These are phyloP conservation scores for Phainopepla nitens DNA, from an alignment of 2,113 vertebrate species.

Conservation along the genomic window DNA sequence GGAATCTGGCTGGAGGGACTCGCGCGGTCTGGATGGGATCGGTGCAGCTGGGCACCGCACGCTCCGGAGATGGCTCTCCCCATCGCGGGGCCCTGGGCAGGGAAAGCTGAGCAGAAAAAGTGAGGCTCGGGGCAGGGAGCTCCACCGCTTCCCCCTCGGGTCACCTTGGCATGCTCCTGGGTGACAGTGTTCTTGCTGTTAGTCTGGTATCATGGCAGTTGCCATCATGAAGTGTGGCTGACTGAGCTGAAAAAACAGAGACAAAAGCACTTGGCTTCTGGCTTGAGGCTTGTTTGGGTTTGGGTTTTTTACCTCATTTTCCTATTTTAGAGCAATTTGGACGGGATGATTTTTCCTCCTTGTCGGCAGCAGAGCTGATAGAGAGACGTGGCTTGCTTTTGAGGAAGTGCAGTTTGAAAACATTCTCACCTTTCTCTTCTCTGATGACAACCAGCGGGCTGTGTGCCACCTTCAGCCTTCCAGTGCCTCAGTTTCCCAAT, in stretches of 20 bases:
- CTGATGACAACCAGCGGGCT: neutral
- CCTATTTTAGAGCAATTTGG: neutral
- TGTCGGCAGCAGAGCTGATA: neutral
- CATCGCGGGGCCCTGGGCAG: neutral
- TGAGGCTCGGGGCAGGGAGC: neutral
- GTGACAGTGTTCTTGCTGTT: neutral
- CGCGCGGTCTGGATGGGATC: accelerated
- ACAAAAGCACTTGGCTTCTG: neutral
- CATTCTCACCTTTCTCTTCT: neutral
- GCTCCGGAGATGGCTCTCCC: neutral
- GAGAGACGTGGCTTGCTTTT: neutral
- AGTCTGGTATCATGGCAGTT: neutral
- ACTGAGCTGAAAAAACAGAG: neutral
- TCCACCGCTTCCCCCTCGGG: neutral
- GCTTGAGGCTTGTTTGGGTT: neutral
- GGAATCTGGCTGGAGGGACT: neutral
- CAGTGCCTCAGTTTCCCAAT: neutral
- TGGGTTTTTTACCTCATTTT: neutral
- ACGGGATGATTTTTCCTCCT: neutral
- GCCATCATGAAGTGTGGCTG: neutral
- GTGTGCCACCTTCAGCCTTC: neutral
- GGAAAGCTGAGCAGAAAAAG: neutral
- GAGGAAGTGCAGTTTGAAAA: neutral
- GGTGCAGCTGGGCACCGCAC: neutral
- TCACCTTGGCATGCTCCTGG: slow-evolving; percentile 36